A percentile compares a stretch with the other conserved stretches of the same genome.
Evolutionary conservation across 2,888 invertebrate genomes (phyloP).

Genomic region (Papilio gigon): DNA sequence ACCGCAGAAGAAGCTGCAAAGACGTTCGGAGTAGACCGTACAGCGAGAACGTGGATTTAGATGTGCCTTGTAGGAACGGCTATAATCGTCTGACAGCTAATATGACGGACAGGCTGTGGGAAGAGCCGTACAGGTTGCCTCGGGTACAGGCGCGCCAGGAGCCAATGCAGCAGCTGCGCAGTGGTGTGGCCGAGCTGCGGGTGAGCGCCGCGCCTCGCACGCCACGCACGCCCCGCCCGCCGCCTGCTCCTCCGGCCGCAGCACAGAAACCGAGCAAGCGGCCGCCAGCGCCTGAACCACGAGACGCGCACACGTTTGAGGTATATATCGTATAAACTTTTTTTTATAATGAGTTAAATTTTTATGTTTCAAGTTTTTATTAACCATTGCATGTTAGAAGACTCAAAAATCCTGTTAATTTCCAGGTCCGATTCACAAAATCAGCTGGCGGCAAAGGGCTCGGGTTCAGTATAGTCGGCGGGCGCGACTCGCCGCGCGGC

Average conservation of each 20-base stretch:
- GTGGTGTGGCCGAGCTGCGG: conserved; percentile 72
- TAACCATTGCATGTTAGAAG: neutral
- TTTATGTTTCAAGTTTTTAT: neutral
- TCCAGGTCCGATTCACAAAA: conserved; percentile 86
- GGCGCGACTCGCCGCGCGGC: conserved; percentile 91
- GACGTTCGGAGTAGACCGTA: conserved; percentile 71
- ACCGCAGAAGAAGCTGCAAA: conserved; percentile 63
- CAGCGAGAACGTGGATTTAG: conserved; percentile 76
- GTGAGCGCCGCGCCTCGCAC: conserved; percentile 75
- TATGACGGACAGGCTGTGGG: conserved; percentile 68
- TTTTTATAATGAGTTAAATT: neutral
- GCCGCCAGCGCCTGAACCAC: conserved; percentile 72
- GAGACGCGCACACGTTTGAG: conserved; percentile 75
- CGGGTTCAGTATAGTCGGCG: conserved; percentile 95
- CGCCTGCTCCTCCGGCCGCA: conserved; percentile 64
- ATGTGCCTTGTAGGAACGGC: conserved; percentile 70
- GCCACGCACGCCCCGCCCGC: conserved; percentile 69
- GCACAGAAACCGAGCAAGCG: conserved; percentile 57
- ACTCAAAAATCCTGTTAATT: conserved; percentile 30
- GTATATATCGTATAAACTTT: conserved; percentile 48
- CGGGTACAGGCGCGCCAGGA: conserved; percentile 72
- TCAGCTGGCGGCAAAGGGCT: conserved; percentile 92
- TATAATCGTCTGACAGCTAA: conserved; percentile 66
- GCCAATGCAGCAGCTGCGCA: conserved; percentile 69
- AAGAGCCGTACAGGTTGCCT: conserved; percentile 74